phyloP scores from a whole-genome alignment of 2,113 vertebrate species.

The Candoia aspera region DNA sequence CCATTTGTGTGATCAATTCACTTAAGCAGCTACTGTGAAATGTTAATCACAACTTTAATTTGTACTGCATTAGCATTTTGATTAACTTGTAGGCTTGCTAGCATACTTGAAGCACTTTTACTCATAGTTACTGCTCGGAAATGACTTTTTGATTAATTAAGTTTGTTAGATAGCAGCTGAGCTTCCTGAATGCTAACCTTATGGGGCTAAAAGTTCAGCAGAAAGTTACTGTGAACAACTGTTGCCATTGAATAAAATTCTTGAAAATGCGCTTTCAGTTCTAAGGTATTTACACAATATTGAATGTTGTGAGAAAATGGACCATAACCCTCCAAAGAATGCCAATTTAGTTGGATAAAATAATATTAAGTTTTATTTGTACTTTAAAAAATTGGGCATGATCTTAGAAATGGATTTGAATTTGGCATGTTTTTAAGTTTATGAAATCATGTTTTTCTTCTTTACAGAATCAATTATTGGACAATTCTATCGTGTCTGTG shows the following conservation, averaged over 20 bases:
- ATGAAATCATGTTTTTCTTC: background rate
- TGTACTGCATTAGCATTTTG: slow-evolving; percentile 99
- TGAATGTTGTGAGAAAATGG: slow-evolving; percentile 55
- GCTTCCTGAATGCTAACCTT: slow-evolving; percentile 89
- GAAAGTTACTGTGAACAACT: slow-evolving; percentile 81
- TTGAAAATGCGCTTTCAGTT: slow-evolving; percentile 60
- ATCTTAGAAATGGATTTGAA: slow-evolving; percentile 39
- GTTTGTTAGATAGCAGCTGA: slow-evolving; percentile 94
- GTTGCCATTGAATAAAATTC: slow-evolving; percentile 75
- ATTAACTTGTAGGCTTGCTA: slow-evolving; percentile 96
- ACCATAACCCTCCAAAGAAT: slow-evolving; percentile 57
- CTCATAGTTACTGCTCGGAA: slow-evolving; percentile 90
- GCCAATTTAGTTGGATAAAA: slow-evolving; percentile 47
- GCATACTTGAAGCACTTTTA: slow-evolving; percentile 91
- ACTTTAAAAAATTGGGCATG: slow-evolving; percentile 36
- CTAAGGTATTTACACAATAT: slow-evolving; percentile 74
- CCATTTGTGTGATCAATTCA: slow-evolving; percentile 91
- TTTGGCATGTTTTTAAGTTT: slow-evolving; percentile 1
- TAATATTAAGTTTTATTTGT: slow-evolving; percentile 39
- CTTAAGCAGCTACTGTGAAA: slow-evolving; percentile 97
- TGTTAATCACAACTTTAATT: slow-evolving; percentile 99
- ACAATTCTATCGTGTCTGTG: background rate
- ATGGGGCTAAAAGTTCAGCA: slow-evolving; percentile 84
- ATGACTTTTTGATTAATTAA: slow-evolving; percentile 98
- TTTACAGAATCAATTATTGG: background rate